Base-by-base conservation (phyloP, 2,797 vertebrate genomes). In the Gadopsis marmoratus region DNA sequence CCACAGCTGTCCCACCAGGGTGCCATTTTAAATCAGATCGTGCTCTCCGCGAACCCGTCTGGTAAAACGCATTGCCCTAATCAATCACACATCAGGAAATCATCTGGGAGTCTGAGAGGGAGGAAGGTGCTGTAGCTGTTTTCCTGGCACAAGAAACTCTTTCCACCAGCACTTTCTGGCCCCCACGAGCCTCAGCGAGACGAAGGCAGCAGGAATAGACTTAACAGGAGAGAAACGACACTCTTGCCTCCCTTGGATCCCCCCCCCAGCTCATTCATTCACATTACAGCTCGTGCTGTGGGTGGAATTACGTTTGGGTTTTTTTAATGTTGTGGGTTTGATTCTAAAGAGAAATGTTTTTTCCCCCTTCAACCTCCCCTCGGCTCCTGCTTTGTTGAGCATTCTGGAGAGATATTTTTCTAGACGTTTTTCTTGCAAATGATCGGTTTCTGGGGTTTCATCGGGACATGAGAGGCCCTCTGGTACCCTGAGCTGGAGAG, bases 31-130 rank as follows among this genome's bases (percentile, higher is more conserved):
- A 74, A 76, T 71, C 55, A 26, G 39, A 45, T 26, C 33, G 11
- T 21, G 64, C 69, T 75, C 75, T 50, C 21, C 0, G 8, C 75
- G 58, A 84, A 58, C 65, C 11, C 11, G 56, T 74, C 64, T 67
- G 67, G 41, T 72, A 71, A 51, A 74, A 76, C n/a, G 16, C 37
- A 3, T 43, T 45, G 56, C 70, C 41, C 77, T 67, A 37, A 86
- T 87, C 73, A 80, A 60, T 82, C 87, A 76, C 66, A 53, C 90
- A 84, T 88, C 86, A 80, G 88, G 85, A 84, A 86, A 56, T 86
- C 77, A 84, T 92, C 79, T 71, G 84, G 79, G 81, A 79, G 85
- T 85, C 61, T 78, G 85, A 48, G 63, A 50, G 17, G 61, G 59
- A 85, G 78, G 73, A 64, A 76, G 86, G 84, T 88, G 81, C 71